Percentiles rank a stretch among this genome's conserved stretches.
phyloP scores from a whole-genome alignment of 2,888 invertebrate species.

The Cacoxenus indagator region DNA sequence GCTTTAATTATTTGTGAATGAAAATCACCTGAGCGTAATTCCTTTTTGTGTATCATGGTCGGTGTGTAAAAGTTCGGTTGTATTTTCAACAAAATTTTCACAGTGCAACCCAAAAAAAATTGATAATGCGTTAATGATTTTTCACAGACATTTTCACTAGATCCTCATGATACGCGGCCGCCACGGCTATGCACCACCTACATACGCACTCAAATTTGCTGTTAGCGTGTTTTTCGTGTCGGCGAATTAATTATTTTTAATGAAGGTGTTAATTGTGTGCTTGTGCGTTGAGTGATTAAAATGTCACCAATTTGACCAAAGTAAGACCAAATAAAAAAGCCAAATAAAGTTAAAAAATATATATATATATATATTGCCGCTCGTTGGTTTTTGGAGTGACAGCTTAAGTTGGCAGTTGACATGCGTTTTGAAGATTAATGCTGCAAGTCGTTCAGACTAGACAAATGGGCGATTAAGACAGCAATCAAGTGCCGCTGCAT shows the following conservation, averaged over 20 bases:
- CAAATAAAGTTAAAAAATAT: slow-evolving; percentile 29
- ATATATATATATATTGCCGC: slow-evolving; percentile 39
- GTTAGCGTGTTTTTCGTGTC: slow-evolving; percentile 45
- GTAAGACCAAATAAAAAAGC: slow-evolving; percentile 20
- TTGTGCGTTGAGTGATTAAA: slow-evolving; percentile 32
- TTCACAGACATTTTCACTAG: slow-evolving; percentile 32
- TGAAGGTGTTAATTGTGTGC: slow-evolving; percentile 56
- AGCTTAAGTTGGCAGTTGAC: slow-evolving; percentile 50
- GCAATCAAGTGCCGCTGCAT: not conserved
- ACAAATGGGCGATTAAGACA: slow-evolving; percentile 29
- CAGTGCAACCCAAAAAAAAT: slow-evolving; percentile 35
- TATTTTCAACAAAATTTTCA: slow-evolving; percentile 18
- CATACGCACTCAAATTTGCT: slow-evolving; percentile 21
- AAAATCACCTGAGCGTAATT: slow-evolving; percentile 64
- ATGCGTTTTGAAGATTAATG: slow-evolving; percentile 46
- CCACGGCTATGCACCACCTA: not conserved
- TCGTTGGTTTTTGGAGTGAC: slow-evolving; percentile 42
- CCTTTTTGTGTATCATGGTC: slow-evolving; percentile 46
- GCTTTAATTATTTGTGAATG: slow-evolving; percentile 46
- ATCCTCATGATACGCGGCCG: slow-evolving; percentile 50
- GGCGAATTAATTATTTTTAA: slow-evolving; percentile 66
- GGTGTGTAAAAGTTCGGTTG: slow-evolving; percentile 16
- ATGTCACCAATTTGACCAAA: slow-evolving; percentile 47
- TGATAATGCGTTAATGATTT: slow-evolving; percentile 58
- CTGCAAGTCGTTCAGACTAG: slow-evolving; percentile 34